phyloP scores from a whole-genome alignment of 2,113 vertebrate species.

The Ciconia stormi region DNA sequence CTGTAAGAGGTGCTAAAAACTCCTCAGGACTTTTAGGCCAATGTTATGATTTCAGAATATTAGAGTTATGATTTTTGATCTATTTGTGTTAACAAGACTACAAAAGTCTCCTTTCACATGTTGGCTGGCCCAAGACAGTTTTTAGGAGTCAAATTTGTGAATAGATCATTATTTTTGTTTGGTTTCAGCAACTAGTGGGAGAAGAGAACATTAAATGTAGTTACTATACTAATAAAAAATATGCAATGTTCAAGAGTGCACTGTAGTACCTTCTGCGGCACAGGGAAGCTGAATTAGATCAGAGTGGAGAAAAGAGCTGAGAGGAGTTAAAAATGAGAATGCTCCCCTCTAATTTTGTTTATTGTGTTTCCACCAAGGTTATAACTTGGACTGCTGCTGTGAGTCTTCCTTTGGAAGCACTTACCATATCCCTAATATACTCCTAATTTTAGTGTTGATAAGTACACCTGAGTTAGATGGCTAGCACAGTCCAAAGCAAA shows the following conservation, averaged over 20 bases:
- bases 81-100: background rate
- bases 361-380: background rate
- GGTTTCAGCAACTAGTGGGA: background rate
- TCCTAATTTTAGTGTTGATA: background rate
- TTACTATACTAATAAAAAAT: background rate
- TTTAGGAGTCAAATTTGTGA: background rate
- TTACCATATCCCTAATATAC: background rate
- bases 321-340: background rate
- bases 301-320: background rate
- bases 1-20: background rate
- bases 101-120: background rate
- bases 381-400: background rate
- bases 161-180: background rate
- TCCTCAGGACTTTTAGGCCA: background rate
- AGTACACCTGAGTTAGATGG: background rate
- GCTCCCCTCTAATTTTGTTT: background rate
- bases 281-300: background rate
- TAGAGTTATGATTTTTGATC: background rate
- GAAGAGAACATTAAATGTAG: background rate
- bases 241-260: rapidly evolving
- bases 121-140: background rate
- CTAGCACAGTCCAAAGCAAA: background rate
- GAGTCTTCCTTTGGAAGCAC: background rate
- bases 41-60: background rate
- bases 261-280: background rate